Evolutionary conservation across 2,113 vertebrate species (phyloP).

Genomic region (Toxotes chatareus): DNA sequence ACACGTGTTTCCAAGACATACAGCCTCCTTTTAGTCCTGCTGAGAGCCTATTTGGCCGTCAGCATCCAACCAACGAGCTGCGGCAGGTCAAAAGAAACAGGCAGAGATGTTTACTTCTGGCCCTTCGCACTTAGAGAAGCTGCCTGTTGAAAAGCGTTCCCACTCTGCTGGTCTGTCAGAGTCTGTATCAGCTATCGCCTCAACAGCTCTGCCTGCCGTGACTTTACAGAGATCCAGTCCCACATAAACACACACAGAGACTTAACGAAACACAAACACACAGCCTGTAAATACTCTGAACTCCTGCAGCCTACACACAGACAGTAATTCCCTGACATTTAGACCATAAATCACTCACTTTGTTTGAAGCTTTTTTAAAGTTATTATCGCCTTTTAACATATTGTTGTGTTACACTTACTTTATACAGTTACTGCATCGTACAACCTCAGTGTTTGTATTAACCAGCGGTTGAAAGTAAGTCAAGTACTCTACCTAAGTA

Average conservation of each 20-base stretch:
- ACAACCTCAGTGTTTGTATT: not conserved
- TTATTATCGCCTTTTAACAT: not conserved
- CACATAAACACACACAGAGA: constrained; percentile 24
- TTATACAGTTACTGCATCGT: not conserved
- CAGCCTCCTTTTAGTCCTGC: not conserved
- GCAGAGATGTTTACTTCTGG: constrained; percentile 40
- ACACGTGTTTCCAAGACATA: not conserved
- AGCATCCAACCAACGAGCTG: not conserved
- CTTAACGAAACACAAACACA: not conserved
- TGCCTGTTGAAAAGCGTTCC: constrained; percentile 38
- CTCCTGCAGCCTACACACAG: not conserved
- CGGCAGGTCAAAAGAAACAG: not conserved
- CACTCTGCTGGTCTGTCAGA: constrained; percentile 47
- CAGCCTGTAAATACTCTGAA: constrained; percentile 1
- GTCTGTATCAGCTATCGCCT: constrained; percentile 34
- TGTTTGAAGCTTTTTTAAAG: not conserved
- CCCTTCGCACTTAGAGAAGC: constrained; percentile 37
- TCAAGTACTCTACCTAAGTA: not conserved
- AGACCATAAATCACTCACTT: not conserved
- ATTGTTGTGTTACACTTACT: not conserved
- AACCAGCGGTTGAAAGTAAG: not conserved
- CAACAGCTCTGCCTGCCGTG: constrained; percentile 39
- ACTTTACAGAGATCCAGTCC: constrained; percentile 14
- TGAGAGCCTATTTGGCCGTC: constrained; percentile 21
- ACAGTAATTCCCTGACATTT: constrained; percentile 30